Evolutionary conservation across 2,888 invertebrate species (phyloP).

Genomic region (Drosophila formosana): DNA sequence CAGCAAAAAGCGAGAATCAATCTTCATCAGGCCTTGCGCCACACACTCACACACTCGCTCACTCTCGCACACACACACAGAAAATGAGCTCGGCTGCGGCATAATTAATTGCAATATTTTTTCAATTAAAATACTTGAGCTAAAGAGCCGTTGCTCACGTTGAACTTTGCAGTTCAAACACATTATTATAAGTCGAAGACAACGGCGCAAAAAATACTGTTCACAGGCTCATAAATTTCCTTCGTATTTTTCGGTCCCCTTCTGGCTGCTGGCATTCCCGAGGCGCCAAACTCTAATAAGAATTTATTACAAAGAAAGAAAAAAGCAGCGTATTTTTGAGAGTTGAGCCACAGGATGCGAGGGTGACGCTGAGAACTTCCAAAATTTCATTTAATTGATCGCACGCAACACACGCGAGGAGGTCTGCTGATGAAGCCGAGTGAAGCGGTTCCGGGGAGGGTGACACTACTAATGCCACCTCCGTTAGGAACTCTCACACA

Average conservation of each 20-base stretch:
- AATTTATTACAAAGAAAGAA: conserved; percentile 59
- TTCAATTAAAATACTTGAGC: conserved; percentile 61
- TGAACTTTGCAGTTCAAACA: conserved; percentile 20
- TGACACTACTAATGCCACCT: conserved; percentile 45
- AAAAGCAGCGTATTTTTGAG: conserved; percentile 16
- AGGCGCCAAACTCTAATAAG: conserved; percentile 62
- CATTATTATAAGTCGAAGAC: conserved; percentile 23
- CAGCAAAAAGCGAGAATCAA: conserved; percentile 57
- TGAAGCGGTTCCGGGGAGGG: conserved; percentile 42
- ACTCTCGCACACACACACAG: conserved; percentile 7
- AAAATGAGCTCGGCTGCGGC: conserved; percentile 15
- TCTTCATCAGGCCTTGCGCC: conserved; percentile 63
- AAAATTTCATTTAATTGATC: conserved; percentile 65
- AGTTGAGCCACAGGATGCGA: conserved; percentile 30
- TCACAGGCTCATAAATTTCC: conserved; percentile 59
- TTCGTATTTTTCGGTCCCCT: not conserved
- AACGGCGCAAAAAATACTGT: conserved; percentile 12
- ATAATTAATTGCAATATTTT: conserved; percentile 59
- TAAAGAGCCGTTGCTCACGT: conserved; percentile 5
- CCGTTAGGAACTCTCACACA: conserved; percentile 35
- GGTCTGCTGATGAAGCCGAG: conserved; percentile 31
- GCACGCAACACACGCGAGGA: conserved; percentile 41
- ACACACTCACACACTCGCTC: conserved; percentile 5
- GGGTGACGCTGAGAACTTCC: conserved; percentile 44
- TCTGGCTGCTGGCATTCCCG: conserved; percentile 15